A percentile compares a stretch with the other conserved stretches of the same genome.
phyloP scores from a whole-genome alignment of 2,888 invertebrate species.

The Monochamus alternatus region DNA sequence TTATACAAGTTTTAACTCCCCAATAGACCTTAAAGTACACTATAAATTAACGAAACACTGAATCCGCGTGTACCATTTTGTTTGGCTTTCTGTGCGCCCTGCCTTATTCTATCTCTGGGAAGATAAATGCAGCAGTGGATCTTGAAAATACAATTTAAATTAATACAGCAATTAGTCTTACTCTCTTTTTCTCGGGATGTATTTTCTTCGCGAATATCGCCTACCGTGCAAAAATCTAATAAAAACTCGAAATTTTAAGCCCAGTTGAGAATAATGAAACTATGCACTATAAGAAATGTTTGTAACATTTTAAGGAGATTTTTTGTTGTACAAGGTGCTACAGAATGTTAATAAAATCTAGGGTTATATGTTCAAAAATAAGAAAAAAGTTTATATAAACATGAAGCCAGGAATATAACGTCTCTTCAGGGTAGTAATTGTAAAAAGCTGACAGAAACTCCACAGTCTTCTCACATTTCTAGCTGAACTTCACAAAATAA shows the following conservation, averaged over 20 bases:
- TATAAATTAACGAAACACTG: slow-evolving; percentile 59
- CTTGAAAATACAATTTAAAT: slow-evolving; percentile 49
- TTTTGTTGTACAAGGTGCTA: no score
- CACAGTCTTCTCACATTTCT: no score
- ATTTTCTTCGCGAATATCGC: not conserved
- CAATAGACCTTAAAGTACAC: slow-evolving; percentile 62
- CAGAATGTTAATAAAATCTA: no score
- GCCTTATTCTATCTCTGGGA: slow-evolving; percentile 48
- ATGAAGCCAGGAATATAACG: no score
- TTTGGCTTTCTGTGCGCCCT: slow-evolving; percentile 53
- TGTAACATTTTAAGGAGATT: no score
- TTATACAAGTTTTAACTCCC: slow-evolving; percentile 66
- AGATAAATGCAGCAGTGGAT: slow-evolving; percentile 46
- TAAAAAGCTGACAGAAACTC: no score
- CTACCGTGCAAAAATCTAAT: not conserved
- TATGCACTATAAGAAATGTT: no score
- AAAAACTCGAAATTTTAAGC: not conserved
- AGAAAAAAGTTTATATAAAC: no score
- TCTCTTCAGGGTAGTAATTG: no score
- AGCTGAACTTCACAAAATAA: no score
- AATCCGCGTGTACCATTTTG: slow-evolving; percentile 54
- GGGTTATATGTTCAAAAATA: no score
- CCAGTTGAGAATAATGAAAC: not conserved
- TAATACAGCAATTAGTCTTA: slow-evolving; percentile 49
- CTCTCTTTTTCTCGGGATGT: slow-evolving; percentile 27